Evolutionary conservation across 2,113 vertebrate species (phyloP).

Genomic region (Taurulus bubalis): DNA sequence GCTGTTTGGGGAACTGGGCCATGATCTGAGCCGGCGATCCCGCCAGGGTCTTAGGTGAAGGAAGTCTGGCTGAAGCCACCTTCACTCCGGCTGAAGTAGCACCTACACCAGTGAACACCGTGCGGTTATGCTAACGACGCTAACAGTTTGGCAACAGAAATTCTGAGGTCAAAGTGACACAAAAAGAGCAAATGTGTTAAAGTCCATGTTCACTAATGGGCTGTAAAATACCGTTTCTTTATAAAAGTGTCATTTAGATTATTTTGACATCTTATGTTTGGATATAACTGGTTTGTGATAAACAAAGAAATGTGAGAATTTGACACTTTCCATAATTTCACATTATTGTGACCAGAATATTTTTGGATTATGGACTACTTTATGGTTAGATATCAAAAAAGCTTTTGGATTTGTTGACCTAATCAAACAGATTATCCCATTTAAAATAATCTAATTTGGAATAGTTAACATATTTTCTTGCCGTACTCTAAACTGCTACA

Average conservation of each 20-base stretch:
- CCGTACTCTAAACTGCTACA: too few relatives aligned
- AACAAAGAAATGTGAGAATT: not conserved
- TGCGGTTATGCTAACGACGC: not conserved
- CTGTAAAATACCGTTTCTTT: not conserved
- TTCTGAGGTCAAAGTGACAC: too few relatives aligned
- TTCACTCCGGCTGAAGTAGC: constrained; percentile 91
- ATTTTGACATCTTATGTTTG: too few relatives aligned
- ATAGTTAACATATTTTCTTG: too few relatives aligned
- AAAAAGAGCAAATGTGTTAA: not conserved
- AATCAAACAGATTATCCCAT: too few relatives aligned
- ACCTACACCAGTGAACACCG: constrained; percentile 65
- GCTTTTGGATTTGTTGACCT: too few relatives aligned
- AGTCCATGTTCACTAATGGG: not conserved
- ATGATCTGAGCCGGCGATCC: constrained; percentile 93
- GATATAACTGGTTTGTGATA: too few relatives aligned
- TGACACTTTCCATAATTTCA: too few relatives aligned
- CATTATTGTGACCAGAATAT: too few relatives aligned
- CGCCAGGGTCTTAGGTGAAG: constrained; percentile 93
- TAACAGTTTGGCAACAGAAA: not conserved
- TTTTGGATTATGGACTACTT: too few relatives aligned
- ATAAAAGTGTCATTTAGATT: not conserved
- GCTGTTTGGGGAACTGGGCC: constrained; percentile 92
- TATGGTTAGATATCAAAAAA: too few relatives aligned
- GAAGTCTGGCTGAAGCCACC: constrained; percentile 90
- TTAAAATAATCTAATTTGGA: too few relatives aligned